phyloP scores from a whole-genome alignment of 2,888 invertebrate genomes.

The Rotaria macrura region DNA sequence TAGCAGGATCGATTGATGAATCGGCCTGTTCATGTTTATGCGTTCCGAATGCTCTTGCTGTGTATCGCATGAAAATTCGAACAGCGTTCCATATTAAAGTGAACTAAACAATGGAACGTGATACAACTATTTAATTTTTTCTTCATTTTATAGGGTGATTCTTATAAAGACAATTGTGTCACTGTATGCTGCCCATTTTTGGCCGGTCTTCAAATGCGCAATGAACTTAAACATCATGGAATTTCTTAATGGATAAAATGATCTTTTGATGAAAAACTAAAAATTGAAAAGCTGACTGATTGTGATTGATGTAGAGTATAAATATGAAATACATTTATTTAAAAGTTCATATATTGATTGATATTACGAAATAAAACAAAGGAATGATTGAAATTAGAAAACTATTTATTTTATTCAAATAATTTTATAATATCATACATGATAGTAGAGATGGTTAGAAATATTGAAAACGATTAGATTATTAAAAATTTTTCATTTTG shows the following conservation, averaged over 20 bases:
- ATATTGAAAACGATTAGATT: no score
- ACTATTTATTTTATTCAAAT: no score
- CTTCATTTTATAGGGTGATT: neutral
- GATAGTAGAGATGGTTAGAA: no score
- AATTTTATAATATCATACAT: no score
- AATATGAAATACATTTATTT: no score
- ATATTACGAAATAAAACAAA: no score
- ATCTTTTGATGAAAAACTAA: neutral
- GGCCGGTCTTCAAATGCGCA: neutral
- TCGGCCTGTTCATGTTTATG: neutral
- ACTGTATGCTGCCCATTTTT: neutral
- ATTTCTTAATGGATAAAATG: neutral
- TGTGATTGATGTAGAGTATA: no score
- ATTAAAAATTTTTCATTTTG: no score
- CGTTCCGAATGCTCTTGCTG: neutral
- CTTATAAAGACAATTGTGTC: neutral
- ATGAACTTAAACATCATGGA: neutral
- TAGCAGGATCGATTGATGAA: neutral
- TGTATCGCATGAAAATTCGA: conserved; percentile 1
- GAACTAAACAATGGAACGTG: neutral
- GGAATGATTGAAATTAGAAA: no score
- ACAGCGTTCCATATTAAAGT: neutral
- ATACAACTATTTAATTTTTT: neutral
- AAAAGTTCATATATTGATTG: no score
- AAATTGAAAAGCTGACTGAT: no score